These are phyloP conservation scores for Smittia sp. DNA, from an alignment of 2,888 invertebrate genomes.

Conservation along the genomic window DNA sequence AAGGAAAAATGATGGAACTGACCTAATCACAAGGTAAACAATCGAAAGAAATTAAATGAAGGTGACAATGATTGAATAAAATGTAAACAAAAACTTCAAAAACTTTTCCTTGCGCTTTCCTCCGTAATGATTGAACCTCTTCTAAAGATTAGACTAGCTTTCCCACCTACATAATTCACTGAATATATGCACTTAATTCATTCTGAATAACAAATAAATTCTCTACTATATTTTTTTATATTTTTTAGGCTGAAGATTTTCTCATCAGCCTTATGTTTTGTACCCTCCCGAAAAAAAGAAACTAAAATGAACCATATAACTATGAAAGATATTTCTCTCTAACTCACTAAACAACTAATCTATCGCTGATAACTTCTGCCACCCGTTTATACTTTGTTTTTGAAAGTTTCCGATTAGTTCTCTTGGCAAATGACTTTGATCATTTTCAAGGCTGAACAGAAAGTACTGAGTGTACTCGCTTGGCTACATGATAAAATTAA, in stretches of 20 bases:
- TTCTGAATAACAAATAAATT: neutral
- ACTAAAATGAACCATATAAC: neutral
- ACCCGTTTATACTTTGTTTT: neutral
- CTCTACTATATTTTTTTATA: neutral
- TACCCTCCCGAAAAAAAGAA: neutral
- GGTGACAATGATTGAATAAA: neutral
- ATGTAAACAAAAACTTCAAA: neutral
- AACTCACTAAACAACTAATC: neutral
- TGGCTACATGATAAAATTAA: too few species aligned
- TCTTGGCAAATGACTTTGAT: neutral
- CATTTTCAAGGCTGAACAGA: neutral
- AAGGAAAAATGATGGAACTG: neutral
- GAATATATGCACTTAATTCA: neutral
- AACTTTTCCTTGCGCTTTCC: neutral
- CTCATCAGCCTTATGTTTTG: neutral
- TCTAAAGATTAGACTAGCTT: neutral
- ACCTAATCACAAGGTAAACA: neutral
- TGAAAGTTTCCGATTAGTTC: too few species aligned
- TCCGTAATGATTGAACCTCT: neutral
- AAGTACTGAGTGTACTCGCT: too few species aligned
- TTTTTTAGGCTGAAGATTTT: constrained; percentile 12
- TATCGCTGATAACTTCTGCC: neutral
- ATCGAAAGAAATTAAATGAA: neutral
- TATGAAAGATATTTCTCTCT: neutral
- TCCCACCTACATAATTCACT: constrained; percentile 7